Base-by-base conservation (phyloP, 2,797 vertebrate species). In the Cuculus canorus region DNA sequence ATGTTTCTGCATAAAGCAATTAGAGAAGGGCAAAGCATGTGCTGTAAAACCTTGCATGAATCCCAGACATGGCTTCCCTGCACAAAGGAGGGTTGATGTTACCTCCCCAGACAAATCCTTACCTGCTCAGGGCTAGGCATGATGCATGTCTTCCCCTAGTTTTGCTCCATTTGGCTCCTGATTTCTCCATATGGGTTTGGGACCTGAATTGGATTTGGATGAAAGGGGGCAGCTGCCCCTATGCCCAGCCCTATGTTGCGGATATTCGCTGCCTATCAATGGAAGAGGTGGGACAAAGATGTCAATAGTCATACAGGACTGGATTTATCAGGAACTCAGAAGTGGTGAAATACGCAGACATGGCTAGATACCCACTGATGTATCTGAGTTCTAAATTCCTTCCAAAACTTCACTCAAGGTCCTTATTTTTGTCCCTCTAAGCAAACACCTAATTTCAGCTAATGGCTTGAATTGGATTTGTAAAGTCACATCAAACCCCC, bases 191-290 rank as follows among this genome's bases (percentile, higher is more conserved):
- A 0, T 19, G 53, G 75, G 70, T 33, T 59, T 6, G 2, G 56
- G 72, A 79, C 53, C 47, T 65, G 53, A 2, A 2, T 4, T 24
- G 8, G 70, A n/a, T 11, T 13, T 22, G 48, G n/a, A n/a, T 61
- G 45, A 33, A 66, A 64, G 27, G 24, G 21, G 27, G 53, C 0
- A 11, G 35, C 65, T 86, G 43, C 9, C 9, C 28, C 48, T 3
- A 1, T 16, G 48, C 32, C 24, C 41, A 45, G 43, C 28, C 5
- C 12, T 45, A 1, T 1, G 1, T 9, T 53, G 35, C 39, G 76
- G 70, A 9, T 30, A 19, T 10, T 56, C 2, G 1, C 41, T 60
- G 59, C 27, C 39, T 28, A 1, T 25, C 57, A 35, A 28, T 13
- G 15, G 28, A 82, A 75, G 27, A 64, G 52, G 32, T 43, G 24